Base-by-base conservation (phyloP, 1,140 invertebrate species). In the Drosophila sturtevanti region DNA sequence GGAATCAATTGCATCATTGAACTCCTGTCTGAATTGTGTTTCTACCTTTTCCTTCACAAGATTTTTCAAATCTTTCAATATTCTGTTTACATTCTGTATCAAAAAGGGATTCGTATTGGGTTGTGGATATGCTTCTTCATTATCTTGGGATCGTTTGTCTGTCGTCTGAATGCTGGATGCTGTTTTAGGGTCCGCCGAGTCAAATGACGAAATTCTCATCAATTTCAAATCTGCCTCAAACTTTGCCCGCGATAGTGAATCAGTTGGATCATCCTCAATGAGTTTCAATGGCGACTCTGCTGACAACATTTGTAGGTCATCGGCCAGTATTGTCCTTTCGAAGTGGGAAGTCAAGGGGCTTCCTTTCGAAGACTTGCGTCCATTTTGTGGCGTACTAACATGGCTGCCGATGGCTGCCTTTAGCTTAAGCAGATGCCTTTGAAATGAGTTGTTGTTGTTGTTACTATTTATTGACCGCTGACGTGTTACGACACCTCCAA, bases 231-330 rank as follows among this genome's bases (percentile, higher is more conserved):
- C 84, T n/a, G 38, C 68, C 37, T 87, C 84, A 14, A 89, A 87
- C 1, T 79, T 64, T 2, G 44, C 24, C 2, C 72, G 71, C 18
- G 67, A 72, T 14, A 54, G 66, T 7, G 51, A 60, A 0, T 66
- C 52, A 37, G 18, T 51, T 4, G 41, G 59, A 2, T 87, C 82
- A 38, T 87, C 82, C 37, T 89, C 72, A 2, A 79, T 68, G 0
- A 87, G 61, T 18, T 87, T 89, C 1, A 87, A 21, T 0, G 82
- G 82, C 2, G 82, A 87, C 18, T 87, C 82, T 0, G 75, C 79
- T 1, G 84, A 66, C 14, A 87, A 52, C 82, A 87, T 89, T 68
- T 89, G 71, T 11, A 73, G 56, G 24, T 65, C 72, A 24, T 89
- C 84, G 5, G 10, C 52, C 1, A 89, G 11, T 6, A 79, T 65